Base-by-base conservation (phyloP, 2,888 invertebrate species). In the Drosophila mercatorum region DNA sequence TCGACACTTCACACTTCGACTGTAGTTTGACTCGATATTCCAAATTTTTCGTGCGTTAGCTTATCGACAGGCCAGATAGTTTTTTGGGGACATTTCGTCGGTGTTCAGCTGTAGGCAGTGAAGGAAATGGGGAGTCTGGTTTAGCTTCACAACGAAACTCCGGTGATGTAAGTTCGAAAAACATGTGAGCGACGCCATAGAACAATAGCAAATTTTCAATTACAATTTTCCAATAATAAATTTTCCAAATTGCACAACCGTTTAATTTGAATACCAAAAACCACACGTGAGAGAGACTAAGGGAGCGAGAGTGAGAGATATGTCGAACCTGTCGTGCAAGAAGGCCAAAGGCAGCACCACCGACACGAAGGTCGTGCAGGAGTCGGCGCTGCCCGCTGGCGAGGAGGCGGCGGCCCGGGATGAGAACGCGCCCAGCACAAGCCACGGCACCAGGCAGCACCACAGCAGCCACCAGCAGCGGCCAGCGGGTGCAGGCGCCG, bases 391-490 rank as follows among this genome's bases (percentile, higher is more conserved):
- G 12, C 22, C 59, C 8, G 40, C 53, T 28, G 43, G 8, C 31
- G 22, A 36, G 31, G 38, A n/a, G 49, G 7, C 59, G 14, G 14
- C 59, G n/a, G 14, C 26, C 11, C 26, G 57, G 10, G 61, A 61
- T n/a, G 77, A 70, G 60, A 63, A 75, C 40, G 57, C 44, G 43
- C 76, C 80, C 11, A 75, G 77, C 22, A 77, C 80, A 14, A 77
- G 77, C 22, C 79, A 26, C 28, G 58, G 56, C 34, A 11, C 61
- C 34, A 34, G 46, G 47, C 46, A 55, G 8, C 55, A 31, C 22
- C 26, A 26, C 14, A 46, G 4, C 46, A 51, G 10, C n/a, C 46
- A 28, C 1, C 36, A 6, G 40, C 11, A 70, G 79, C n/a, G 63
- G 60, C 17, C 75, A 66, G 10, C 58, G 10, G 38, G 26, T 7